Evolutionary conservation across 2,888 invertebrate genomes (phyloP).

Genomic region (Drosophila falleni): DNA sequence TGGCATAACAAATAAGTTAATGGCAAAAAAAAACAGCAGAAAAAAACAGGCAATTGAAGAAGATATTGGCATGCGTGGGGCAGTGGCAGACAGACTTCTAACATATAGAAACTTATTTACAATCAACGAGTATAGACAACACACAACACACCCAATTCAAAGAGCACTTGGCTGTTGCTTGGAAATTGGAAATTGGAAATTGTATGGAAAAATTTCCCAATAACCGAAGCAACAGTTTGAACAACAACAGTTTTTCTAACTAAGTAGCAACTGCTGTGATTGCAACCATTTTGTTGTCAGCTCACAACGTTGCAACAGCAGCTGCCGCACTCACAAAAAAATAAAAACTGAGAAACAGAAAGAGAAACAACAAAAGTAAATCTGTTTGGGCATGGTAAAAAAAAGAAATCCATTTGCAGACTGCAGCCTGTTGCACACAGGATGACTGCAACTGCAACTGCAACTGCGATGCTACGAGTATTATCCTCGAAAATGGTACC

Average conservation of each 20-base stretch:
- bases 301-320: slow-evolving; percentile 41
- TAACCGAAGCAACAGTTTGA: slow-evolving; percentile 34
- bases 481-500: slow-evolving; percentile 67
- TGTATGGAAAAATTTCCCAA: slow-evolving; percentile 24
- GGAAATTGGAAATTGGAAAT: slow-evolving; percentile 18
- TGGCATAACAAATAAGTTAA: slow-evolving; percentile 42
- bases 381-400: slow-evolving; percentile 74
- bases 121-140: not conserved
- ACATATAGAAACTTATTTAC: not conserved
- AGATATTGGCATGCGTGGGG: slow-evolving; percentile 39
- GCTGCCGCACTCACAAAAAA: slow-evolving; percentile 48
- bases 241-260: slow-evolving; percentile 29
- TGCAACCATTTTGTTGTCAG: slow-evolving; percentile 65
- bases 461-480: slow-evolving; percentile 3
- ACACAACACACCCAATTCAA: slow-evolving; percentile 47
- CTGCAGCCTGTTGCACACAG: slow-evolving; percentile 79
- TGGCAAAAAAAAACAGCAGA: slow-evolving; percentile 18
- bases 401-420: slow-evolving; percentile 68
- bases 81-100: not conserved
- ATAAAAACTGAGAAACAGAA: slow-evolving; percentile 46
- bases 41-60: slow-evolving; percentile 10
- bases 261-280: slow-evolving; percentile 62
- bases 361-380: slow-evolving; percentile 65
- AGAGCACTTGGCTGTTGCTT: slow-evolving; percentile 4
- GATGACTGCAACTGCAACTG: slow-evolving; percentile 47